Evolutionary conservation across 2,888 invertebrate species (phyloP).

Genomic region (Dascillus cervinus): DNA sequence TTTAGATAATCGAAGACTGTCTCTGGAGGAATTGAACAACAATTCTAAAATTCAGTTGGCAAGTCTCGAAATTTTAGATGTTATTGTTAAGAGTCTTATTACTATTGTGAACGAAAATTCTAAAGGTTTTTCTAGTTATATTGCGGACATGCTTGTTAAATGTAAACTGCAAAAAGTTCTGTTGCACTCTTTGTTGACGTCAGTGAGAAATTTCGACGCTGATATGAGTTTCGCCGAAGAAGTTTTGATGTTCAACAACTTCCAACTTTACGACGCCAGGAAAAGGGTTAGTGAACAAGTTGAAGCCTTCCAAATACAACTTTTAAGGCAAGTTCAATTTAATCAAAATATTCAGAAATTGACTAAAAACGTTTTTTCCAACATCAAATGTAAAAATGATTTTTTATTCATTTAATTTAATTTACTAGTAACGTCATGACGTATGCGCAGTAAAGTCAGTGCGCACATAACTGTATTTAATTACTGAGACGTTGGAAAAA

Average conservation of each 20-base stretch:
- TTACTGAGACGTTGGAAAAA: no score
- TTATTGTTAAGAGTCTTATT: conserved; percentile 65
- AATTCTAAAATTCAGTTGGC: conserved; percentile 73
- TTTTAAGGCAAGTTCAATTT: conserved; percentile 44
- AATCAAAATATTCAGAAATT: background rate
- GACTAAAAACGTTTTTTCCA: no score
- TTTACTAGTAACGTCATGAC: no score
- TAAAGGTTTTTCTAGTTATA: conserved; percentile 68
- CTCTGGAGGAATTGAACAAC: conserved; percentile 60
- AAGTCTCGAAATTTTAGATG: conserved; percentile 64
- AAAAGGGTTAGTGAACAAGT: conserved; percentile 54
- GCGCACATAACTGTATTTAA: no score
- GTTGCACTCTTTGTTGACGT: conserved; percentile 71
- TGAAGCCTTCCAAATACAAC: conserved; percentile 61
- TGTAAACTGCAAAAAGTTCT: conserved; percentile 80
- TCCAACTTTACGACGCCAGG: conserved; percentile 48
- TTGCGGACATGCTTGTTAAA: conserved; percentile 63
- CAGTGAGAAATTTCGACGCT: conserved; percentile 56
- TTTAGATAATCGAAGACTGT: conserved; percentile 57
- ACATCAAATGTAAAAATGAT: no score
- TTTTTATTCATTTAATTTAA: no score
- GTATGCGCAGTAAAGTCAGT: no score
- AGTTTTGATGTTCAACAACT: conserved; percentile 66
- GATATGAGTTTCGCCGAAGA: conserved; percentile 64
- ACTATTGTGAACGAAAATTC: conserved; percentile 69